Evolutionary conservation across 64 coral and sea anemone genomes (phyloP).

Genomic region (Catalaphyllia jardinei): DNA sequence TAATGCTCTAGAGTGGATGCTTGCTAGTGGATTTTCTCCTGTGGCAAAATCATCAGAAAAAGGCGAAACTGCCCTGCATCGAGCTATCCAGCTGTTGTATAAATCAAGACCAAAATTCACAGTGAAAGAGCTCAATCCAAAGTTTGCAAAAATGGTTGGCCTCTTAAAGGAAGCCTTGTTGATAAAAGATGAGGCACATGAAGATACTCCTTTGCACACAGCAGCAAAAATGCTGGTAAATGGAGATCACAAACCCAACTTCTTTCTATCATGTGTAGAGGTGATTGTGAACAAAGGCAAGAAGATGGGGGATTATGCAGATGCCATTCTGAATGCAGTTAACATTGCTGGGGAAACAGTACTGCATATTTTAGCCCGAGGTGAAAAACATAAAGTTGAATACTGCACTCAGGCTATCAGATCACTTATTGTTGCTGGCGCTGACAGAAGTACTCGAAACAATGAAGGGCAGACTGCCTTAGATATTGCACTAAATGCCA

Average conservation of each 20-base stretch:
- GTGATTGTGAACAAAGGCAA: constrained; percentile 86
- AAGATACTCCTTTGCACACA: constrained; percentile 92
- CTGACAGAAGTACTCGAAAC: constrained; percentile 94
- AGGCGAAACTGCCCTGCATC: constrained; percentile 86
- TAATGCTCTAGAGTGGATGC: constrained; percentile 95
- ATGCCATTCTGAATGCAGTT: constrained; percentile 83
- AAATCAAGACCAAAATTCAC: constrained; percentile 87
- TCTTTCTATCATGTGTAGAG: constrained; percentile 88
- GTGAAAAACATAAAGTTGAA: constrained; percentile 88
- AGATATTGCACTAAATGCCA: constrained; percentile 80
- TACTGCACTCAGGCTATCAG: constrained; percentile 82
- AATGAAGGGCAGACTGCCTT: constrained; percentile 94
- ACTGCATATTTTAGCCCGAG: constrained; percentile 90
- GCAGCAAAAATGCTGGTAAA: constrained; percentile 89
- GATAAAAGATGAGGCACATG: constrained; percentile 92
- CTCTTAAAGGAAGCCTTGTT: constrained; percentile 75
- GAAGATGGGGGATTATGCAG: constrained; percentile 71
- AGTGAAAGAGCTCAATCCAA: constrained; percentile 95
- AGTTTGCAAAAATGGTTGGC: constrained; percentile 84
- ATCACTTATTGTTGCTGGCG: constrained; percentile 79
- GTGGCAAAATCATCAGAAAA: constrained; percentile 74
- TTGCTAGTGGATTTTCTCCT: constrained; percentile 86
- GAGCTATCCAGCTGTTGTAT: constrained; percentile 73
- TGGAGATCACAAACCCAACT: constrained; percentile 94
- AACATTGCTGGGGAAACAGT: constrained; percentile 92